Percentiles rank a stretch among this genome's conserved stretches.
Evolutionary conservation across 2,113 vertebrate genomes (phyloP).

Genomic region (Bolborhynchus lineola): DNA sequence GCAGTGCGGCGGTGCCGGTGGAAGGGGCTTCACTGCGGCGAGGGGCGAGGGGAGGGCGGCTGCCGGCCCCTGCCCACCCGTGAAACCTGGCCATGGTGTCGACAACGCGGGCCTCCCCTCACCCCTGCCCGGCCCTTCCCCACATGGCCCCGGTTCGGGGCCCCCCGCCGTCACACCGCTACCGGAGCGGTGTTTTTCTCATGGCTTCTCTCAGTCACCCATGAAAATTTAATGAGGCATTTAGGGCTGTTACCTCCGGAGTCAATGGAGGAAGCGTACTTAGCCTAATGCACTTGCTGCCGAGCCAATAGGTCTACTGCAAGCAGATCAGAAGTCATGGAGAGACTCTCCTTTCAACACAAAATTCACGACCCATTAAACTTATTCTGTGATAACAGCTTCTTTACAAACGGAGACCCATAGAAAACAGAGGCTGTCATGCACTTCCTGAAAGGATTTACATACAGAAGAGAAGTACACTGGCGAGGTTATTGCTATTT

Average conservation of each 20-base stretch:
- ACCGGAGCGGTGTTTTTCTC: slow-evolving; percentile 42
- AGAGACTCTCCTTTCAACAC: slow-evolving; percentile 67
- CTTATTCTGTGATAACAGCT: slow-evolving; percentile 76
- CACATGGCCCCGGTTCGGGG: background rate
- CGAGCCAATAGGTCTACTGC: slow-evolving; percentile 64
- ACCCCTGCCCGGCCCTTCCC: background rate
- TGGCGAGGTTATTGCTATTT: slow-evolving; percentile 51
- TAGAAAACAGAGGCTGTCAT: slow-evolving; percentile 51
- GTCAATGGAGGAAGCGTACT: slow-evolving; percentile 78
- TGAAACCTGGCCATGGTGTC: background rate
- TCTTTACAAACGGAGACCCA: slow-evolving; percentile 67
- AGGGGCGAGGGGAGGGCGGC: too few species aligned
- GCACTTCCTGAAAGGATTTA: slow-evolving; percentile 70
- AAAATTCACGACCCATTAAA: slow-evolving; percentile 80
- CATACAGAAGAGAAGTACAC: slow-evolving; percentile 53
- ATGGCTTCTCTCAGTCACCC: slow-evolving; percentile 72
- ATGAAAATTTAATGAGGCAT: slow-evolving; percentile 82
- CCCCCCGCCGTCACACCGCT: background rate
- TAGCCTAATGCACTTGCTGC: slow-evolving; percentile 74
- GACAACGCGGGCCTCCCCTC: background rate
- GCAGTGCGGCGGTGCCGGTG: background rate
- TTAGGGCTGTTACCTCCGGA: slow-evolving; percentile 74
- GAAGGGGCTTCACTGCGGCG: background rate
- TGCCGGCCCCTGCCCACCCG: background rate
- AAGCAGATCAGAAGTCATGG: slow-evolving; percentile 66